A percentile compares a stretch with the other conserved stretches of the same genome.
Evolutionary conservation across 2,888 invertebrate genomes (phyloP).

Genomic region (Lycocerus yunnanus): DNA sequence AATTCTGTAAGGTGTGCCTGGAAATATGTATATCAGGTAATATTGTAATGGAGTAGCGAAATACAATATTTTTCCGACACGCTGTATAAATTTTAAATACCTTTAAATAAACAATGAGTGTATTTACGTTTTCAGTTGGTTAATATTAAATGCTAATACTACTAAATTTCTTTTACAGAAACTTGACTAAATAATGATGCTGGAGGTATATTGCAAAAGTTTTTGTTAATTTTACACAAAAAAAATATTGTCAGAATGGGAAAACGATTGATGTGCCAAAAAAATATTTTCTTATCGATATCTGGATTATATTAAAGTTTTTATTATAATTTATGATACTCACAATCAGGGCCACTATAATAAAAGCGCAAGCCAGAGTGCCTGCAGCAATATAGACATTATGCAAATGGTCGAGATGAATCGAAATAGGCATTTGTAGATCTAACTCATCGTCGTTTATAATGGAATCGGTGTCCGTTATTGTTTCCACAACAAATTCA

Average conservation of each 20-base stretch:
- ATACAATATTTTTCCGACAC: neutral
- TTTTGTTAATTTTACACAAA: neutral
- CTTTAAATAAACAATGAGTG: neutral
- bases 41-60: neutral
- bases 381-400: conserved; percentile 81
- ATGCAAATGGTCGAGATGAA: conserved; percentile 69
- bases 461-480: conserved; percentile 46
- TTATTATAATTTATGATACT: conserved; percentile 44
- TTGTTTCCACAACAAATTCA: conserved; percentile 72
- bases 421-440: conserved; percentile 52
- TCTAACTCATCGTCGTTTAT: conserved; percentile 38
- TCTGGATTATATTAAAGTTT: neutral
- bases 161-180: neutral
- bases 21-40: neutral
- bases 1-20: neutral
- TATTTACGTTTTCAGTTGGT: neutral
- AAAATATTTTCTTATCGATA: neutral
- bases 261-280: neutral
- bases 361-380: conserved; percentile 74
- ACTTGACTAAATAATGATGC: neutral
- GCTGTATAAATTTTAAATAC: neutral
- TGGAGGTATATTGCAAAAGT: too few relatives aligned
- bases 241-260: neutral
- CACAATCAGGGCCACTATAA: conserved; percentile 75
- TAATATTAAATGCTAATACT: neutral